Conservation (phyloP, 1,140 invertebrate genomes). For the Procambarus virginalis region DNA sequence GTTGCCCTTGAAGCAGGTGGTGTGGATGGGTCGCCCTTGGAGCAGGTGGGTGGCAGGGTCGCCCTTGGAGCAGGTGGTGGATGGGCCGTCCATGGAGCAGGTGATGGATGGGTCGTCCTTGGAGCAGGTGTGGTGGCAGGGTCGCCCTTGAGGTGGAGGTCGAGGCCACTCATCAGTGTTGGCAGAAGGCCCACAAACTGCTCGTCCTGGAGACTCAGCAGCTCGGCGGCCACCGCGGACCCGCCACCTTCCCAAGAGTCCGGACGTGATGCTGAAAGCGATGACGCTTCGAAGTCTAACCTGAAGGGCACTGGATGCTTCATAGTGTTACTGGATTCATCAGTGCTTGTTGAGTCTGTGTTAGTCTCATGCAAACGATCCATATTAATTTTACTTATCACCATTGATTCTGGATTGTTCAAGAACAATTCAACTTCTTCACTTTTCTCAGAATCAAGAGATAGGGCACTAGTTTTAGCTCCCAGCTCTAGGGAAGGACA, state of each 20-base stretch:
- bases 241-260: conserved; percentile 1
- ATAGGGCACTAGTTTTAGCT: not conserved
- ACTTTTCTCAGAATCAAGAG: not conserved
- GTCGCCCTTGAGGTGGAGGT: not conserved
- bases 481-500: not conserved
- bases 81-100: not conserved
- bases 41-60: not conserved
- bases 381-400: conserved; percentile 18
- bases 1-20: not conserved
- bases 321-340: not conserved
- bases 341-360: not conserved
- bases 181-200: conserved; percentile 35
- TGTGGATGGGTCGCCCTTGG: not conserved
- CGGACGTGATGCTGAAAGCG: not conserved
- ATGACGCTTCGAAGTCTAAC: not conserved
- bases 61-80: not conserved
- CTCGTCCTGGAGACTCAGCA: conserved; percentile 32
- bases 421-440: conserved; percentile 50
- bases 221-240: not conserved
- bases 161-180: not conserved
- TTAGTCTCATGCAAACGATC: not conserved
- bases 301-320: not conserved
- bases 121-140: not conserved
- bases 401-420: conserved; percentile 45
- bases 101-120: not conserved